Percentiles rank a stretch among this genome's conserved stretches.
These are phyloP conservation scores for Andrena flavipes DNA, from an alignment of 2,888 invertebrate species.

Conservation along the genomic window DNA sequence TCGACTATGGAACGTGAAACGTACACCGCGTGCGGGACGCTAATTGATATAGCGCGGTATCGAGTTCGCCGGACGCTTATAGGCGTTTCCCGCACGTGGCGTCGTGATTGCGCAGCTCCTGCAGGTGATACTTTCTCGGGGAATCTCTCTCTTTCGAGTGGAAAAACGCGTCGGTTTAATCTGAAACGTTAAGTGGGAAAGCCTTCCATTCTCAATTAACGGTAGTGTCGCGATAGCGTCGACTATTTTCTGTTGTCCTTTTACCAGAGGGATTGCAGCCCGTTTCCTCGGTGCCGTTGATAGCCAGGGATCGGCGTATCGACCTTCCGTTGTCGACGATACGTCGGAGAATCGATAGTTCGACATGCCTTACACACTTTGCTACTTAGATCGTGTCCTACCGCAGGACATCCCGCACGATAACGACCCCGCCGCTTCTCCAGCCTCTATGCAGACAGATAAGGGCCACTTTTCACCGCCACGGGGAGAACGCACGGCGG, in stretches of 20 bases:
- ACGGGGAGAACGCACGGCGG: neutral
- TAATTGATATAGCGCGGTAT: neutral
- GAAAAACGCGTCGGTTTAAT: constrained; percentile 48
- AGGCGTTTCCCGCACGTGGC: neutral
- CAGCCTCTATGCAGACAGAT: constrained; percentile 64
- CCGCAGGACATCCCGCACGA: constrained; percentile 72
- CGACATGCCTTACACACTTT: constrained; percentile 76
- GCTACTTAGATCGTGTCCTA: constrained; percentile 76
- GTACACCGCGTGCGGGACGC: neutral
- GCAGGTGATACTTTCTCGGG: neutral
- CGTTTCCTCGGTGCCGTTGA: constrained; percentile 47
- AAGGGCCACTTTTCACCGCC: constrained; percentile 70
- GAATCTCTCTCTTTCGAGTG: constrained; percentile 39
- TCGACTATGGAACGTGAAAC: neutral
- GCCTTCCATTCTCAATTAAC: constrained; percentile 56
- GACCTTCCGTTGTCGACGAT: constrained; percentile 68
- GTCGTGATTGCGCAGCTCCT: neutral
- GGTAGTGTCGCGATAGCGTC: constrained; percentile 32
- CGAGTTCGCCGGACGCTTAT: neutral
- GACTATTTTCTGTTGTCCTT: constrained; percentile 29
- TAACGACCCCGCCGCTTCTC: constrained; percentile 67
- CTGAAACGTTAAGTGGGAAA: constrained; percentile 49
- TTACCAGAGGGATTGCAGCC: constrained; percentile 50
- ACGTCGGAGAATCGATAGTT: constrained; percentile 73
- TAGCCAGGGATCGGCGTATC: constrained; percentile 55